A percentile compares a stretch with the other conserved stretches of the same genome.
These are phyloP conservation scores for Orchesella flavescens DNA, from an alignment of 2,888 invertebrate species.

Conservation along the genomic window DNA sequence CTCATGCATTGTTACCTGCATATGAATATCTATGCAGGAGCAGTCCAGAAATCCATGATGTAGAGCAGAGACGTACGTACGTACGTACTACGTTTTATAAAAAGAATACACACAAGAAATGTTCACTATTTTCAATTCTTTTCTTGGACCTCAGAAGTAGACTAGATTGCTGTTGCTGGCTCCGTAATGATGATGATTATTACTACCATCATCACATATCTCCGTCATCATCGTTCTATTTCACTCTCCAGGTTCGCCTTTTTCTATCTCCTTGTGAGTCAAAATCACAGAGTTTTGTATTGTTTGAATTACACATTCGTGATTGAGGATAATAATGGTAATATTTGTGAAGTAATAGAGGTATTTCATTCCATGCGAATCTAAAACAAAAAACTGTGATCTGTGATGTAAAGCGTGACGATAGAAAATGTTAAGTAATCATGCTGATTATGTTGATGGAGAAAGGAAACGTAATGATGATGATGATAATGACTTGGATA, in stretches of 20 bases:
- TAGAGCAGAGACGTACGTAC: too few relatives aligned
- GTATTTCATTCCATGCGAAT: neutral
- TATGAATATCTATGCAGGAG: too few relatives aligned
- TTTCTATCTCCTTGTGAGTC: neutral
- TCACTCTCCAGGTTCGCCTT: neutral
- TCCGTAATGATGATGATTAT: conserved; percentile 2
- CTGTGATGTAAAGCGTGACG: neutral
- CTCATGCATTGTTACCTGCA: neutral
- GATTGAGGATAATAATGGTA: conserved; percentile 30
- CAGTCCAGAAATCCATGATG: too few relatives aligned
- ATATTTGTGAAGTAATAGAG: conserved; percentile 11
- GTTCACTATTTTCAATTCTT: too few relatives aligned
- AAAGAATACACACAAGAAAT: too few relatives aligned
- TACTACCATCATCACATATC: neutral
- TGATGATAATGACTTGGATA: neutral
- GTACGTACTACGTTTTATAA: too few relatives aligned
- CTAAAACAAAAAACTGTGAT: neutral
- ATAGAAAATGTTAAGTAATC: neutral
- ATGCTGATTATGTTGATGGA: neutral
- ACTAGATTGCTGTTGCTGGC: neutral
- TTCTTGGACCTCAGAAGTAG: neutral
- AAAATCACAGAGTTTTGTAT: neutral
- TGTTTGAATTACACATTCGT: conserved; percentile 9
- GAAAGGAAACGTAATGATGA: neutral
- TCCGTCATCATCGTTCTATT: neutral